These are phyloP conservation scores for Drosophila nigricruria DNA, from an alignment of 2,888 invertebrate species.

Conservation along the genomic window DNA sequence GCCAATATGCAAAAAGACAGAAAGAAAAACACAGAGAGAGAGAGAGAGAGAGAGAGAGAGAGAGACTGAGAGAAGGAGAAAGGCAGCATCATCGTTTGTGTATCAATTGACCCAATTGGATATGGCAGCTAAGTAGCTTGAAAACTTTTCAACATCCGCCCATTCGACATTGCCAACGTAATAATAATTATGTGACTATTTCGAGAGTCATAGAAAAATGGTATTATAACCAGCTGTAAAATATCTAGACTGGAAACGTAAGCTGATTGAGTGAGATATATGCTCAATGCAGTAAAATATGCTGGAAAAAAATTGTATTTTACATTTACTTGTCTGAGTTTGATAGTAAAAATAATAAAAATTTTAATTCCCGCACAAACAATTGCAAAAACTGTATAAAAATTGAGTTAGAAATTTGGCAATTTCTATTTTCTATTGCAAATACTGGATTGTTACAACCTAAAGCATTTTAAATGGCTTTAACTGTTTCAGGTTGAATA, in stretches of 20 bases:
- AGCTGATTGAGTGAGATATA: background rate
- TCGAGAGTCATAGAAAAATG: background rate
- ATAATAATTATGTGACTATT: constrained; percentile 8
- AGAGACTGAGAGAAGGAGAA: background rate
- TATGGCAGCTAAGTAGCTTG: constrained; percentile 45
- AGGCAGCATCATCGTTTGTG: constrained; percentile 11
- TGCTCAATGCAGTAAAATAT: background rate
- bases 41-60: background rate
- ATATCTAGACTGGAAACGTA: background rate
- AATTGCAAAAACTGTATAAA: too few species aligned
- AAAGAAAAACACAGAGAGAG: background rate
- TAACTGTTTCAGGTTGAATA: background rate
- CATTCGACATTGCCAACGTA: constrained; percentile 11
- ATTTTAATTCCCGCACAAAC: background rate
- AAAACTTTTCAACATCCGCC: constrained; percentile 8
- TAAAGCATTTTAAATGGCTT: background rate
- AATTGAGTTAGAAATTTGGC: too few species aligned
- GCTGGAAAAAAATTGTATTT: background rate
- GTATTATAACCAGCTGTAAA: background rate
- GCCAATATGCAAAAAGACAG: constrained; percentile 27
- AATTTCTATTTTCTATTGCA: too few species aligned
- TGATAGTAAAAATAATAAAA: background rate
- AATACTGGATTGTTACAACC: background rate
- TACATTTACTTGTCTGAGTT: background rate
- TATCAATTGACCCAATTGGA: constrained; percentile 38